These are phyloP conservation scores for Lordiphosa clarofinis DNA, from an alignment of 1,140 invertebrate genomes.

Conservation along the genomic window DNA sequence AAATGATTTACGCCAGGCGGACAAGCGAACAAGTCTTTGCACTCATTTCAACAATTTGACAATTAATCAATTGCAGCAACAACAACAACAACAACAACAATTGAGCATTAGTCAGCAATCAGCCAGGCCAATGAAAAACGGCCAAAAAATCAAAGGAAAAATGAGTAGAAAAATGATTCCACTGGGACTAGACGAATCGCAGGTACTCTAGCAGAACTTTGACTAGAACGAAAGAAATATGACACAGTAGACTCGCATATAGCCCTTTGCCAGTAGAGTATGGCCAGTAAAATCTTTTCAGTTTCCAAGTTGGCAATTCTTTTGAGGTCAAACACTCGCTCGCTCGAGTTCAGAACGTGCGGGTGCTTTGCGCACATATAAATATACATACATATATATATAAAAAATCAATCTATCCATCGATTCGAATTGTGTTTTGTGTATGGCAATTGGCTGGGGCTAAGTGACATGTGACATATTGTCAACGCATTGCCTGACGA, in stretches of 20 bases:
- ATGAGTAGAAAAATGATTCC: background rate
- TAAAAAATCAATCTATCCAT: conserved; percentile 51
- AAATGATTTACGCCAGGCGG: conserved; percentile 70
- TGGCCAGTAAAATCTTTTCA: conserved; percentile 18
- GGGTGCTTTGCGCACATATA: conserved; percentile 46
- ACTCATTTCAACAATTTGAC: conserved; percentile 77
- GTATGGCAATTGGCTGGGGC: conserved; percentile 37
- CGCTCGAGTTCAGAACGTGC: conserved; percentile 67
- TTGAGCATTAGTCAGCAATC: conserved; percentile 64
- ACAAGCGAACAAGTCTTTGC: conserved; percentile 73
- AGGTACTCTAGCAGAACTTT: background rate
- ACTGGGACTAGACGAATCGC: background rate
- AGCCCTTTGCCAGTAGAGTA: conserved; percentile 4
- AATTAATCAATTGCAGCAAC: conserved; percentile 76
- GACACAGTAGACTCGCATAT: background rate
- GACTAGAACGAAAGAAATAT: no score
- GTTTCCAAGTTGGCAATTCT: conserved; percentile 21
- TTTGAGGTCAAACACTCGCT: conserved; percentile 45
- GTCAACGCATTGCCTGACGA: conserved; percentile 71
- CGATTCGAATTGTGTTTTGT: conserved; percentile 25
- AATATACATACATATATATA: no score
- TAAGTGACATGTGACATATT: conserved; percentile 78
- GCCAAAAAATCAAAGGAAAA: conserved; percentile 12
- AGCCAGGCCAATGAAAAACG: conserved; percentile 35
- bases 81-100: conserved; percentile 49